phyloP scores from a whole-genome alignment of 2,113 vertebrate genomes.

The Sialia sialis region DNA sequence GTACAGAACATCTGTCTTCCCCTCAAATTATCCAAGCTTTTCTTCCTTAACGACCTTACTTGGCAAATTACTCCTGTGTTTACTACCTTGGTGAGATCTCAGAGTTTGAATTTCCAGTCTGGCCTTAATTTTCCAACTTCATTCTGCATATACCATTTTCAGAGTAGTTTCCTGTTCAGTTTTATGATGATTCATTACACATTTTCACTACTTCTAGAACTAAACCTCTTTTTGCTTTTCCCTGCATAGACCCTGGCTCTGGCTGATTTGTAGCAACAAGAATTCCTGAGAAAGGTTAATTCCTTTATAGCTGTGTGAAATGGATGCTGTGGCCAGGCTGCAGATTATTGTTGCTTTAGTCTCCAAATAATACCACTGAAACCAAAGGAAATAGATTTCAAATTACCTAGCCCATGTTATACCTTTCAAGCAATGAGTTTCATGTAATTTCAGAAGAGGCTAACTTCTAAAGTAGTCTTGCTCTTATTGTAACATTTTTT shows the following conservation, averaged over 20 bases:
- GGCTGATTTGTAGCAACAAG: not conserved
- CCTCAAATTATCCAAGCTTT: not conserved
- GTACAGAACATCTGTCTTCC: not conserved
- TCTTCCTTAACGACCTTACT: not conserved
- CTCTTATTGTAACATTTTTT: not conserved
- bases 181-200: not conserved
- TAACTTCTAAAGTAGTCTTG: not conserved
- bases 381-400: not conserved
- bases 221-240: not conserved
- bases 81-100: not conserved
- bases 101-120: not conserved
- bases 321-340: not conserved
- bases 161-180: not conserved
- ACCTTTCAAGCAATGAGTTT: not conserved
- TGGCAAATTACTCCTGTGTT: not conserved
- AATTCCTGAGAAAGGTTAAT: not conserved
- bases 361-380: not conserved
- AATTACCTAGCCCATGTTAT: not conserved
- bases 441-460: not conserved
- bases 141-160: not conserved
- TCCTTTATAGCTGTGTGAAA: not conserved
- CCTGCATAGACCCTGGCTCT: not conserved
- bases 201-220: not conserved
- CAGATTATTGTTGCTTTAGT: not conserved
- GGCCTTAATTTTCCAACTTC: not conserved